Percentiles rank a stretch among this genome's conserved stretches.
Conservation (phyloP, 2,888 invertebrate species). For the Temnothorax unifasciatus region DNA sequence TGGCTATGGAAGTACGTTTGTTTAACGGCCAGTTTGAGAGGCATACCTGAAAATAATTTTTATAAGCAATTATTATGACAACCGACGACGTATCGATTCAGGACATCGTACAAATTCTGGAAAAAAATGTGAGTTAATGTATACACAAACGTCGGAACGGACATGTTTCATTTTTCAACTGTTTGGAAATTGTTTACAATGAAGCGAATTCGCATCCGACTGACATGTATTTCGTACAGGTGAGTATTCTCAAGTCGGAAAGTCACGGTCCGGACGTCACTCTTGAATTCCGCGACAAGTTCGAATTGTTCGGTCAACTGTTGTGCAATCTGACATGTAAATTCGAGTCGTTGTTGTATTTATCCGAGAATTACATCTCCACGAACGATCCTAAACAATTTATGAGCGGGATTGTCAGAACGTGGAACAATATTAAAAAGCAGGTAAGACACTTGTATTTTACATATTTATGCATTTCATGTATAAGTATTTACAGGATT, state of each 20-base stretch:
- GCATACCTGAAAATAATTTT: conserved; percentile 6
- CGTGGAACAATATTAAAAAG: conserved; percentile 75
- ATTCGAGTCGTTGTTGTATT: conserved; percentile 74
- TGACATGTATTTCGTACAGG: conserved; percentile 67
- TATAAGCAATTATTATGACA: conserved; percentile 1
- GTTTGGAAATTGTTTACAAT: not conserved
- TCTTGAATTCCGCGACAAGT: conserved; percentile 74
- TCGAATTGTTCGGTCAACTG: conserved; percentile 71
- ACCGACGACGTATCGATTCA: conserved; percentile 62
- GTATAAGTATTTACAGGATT: conserved; percentile 24
- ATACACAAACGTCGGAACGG: not conserved
- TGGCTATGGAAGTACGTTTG: conserved; percentile 17
- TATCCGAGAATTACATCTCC: conserved; percentile 69
- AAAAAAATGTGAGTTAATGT: conserved; percentile 77
- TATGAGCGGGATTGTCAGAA: conserved; percentile 72
- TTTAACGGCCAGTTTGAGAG: conserved; percentile 12
- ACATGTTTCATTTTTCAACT: not conserved
- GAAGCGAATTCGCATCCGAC: conserved; percentile 32
- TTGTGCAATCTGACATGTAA: conserved; percentile 73
- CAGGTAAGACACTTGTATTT: conserved; percentile 70
- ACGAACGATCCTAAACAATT: conserved; percentile 74
- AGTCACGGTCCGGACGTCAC: conserved; percentile 70
- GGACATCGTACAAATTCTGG: conserved; percentile 74
- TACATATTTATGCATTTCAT: conserved; percentile 27
- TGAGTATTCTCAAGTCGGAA: conserved; percentile 75